phyloP scores from a whole-genome alignment of 2,888 invertebrate genomes.

The Dasysyrphus albostriatus region DNA sequence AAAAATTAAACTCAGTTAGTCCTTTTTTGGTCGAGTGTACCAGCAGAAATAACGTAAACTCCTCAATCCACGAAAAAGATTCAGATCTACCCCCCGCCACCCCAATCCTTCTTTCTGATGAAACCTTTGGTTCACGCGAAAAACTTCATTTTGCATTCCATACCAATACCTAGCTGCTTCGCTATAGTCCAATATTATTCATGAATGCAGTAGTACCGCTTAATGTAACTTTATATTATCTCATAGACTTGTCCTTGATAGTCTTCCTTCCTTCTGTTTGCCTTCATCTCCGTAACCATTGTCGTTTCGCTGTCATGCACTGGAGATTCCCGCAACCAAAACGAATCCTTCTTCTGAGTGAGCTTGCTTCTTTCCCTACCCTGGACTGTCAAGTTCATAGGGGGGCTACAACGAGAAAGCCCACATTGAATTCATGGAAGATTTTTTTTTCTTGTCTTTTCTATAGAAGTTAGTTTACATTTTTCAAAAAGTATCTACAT shows the following conservation, averaged over 20 bases:
- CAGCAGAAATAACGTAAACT: background rate
- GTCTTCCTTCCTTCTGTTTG: slow-evolving; percentile 41
- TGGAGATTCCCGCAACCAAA: slow-evolving; percentile 45
- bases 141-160: slow-evolving; percentile 15
- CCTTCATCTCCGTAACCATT: slow-evolving; percentile 33
- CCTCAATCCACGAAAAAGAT: slow-evolving; percentile 15
- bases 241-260: slow-evolving; percentile 49
- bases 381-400: background rate
- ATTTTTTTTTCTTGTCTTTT: background rate
- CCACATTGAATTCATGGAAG: slow-evolving; percentile 11
- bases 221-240: slow-evolving; percentile 69
- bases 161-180: background rate
- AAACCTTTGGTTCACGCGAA: slow-evolving; percentile 3
- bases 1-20: slow-evolving; percentile 54
- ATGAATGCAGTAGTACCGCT: slow-evolving; percentile 64
- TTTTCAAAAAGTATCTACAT: slow-evolving; percentile 2
- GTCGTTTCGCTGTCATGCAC: slow-evolving; percentile 58
- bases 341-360: slow-evolving; percentile 23
- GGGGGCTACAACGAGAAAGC: background rate
- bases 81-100: too few species aligned
- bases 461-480: slow-evolving; percentile 12
- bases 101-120: too few species aligned
- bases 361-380: background rate
- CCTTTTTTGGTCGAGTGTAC: background rate
- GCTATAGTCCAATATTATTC: slow-evolving; percentile 49